These are phyloP conservation scores for Latrodectus geometricus DNA, from an alignment of 1,140 invertebrate species.

Conservation along the genomic window DNA sequence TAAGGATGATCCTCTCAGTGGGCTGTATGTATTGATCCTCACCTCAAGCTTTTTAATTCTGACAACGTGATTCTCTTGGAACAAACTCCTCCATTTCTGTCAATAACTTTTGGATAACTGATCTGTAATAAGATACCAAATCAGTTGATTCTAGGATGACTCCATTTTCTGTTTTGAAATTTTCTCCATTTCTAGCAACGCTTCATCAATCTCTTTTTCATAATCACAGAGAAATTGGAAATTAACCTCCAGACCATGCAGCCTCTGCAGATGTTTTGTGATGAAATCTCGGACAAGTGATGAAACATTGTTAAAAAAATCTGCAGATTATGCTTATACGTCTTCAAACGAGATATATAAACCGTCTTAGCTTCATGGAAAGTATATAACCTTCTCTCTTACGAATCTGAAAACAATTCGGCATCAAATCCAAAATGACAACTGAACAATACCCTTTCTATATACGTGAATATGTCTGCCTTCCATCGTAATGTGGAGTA, in stretches of 20 bases:
- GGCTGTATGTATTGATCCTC: slow-evolving; percentile 33
- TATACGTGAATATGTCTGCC: no score
- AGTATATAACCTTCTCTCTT: no score
- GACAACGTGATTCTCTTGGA: background rate
- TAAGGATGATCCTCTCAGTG: background rate
- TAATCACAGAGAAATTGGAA: slow-evolving; percentile 13
- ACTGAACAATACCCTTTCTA: no score
- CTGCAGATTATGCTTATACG: background rate
- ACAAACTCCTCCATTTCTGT: slow-evolving; percentile 11
- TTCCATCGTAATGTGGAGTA: no score
- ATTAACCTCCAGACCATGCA: background rate
- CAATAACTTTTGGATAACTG: slow-evolving; percentile 9
- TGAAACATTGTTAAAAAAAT: slow-evolving; percentile 13
- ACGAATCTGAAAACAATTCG: no score
- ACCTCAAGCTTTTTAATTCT: slow-evolving; percentile 1
- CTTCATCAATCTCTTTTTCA: slow-evolving; percentile 3
- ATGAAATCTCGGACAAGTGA: background rate
- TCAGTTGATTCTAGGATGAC: slow-evolving; percentile 5
- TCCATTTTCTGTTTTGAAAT: slow-evolving; percentile 24
- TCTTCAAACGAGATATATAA: background rate
- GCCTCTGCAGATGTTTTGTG: background rate
- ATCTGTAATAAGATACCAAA: slow-evolving; percentile 6
- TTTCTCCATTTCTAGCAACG: background rate
- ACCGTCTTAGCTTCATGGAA: slow-evolving; percentile 1
- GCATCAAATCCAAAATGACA: no score